Evolutionary conservation across 2,888 invertebrate species (phyloP), one percentile per base, ranked within the genome.

Genomic region (Aporophyla lueneburgensis): DNA sequence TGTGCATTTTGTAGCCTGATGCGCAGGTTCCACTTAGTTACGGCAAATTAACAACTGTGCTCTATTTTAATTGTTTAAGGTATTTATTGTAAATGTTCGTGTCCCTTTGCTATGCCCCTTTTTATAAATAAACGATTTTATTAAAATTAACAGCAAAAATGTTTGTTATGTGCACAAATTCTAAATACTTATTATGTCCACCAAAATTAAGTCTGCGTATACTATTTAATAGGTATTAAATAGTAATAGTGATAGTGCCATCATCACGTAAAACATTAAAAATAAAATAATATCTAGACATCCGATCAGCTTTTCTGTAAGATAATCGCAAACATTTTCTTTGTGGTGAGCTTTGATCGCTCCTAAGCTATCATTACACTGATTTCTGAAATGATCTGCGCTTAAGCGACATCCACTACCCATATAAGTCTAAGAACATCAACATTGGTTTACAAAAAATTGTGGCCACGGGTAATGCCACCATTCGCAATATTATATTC

Each of bases 251-350:
- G 40, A 53, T 14, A 62, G 21, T 66, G n/a, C 51, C 58, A 59
- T 51, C 19, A 84, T 86, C 89, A 90, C 90, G 91, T 91, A 89
- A 86, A 90, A 90, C 43, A 89, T 90, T 89, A 87, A 86, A 87
- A 84, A 83, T 83, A 82, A 75, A 80, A 84, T 70, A 86, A 83
- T 76, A 71, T 83, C 59, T 76, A 75, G 56, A 81, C 80, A 79
- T 83, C 85, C 82, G 71, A 85, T 86, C 67, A 84, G 77, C 63
- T 83, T 75, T 84, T 87, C 87, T 84, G 69, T 72, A 71, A 80
- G 78, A 86, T 87, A 89, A 88, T 88, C 79, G 84, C 82, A 72
- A 83, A 77, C 85, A 83, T 85, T 88, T 88, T 90, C 78, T 87
- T 87, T 89, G 92, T 87, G 92, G 92, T 91, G 81, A 85, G 74